Base-by-base conservation (phyloP, 2,888 invertebrate species). In the Agonum fuliginosum region DNA sequence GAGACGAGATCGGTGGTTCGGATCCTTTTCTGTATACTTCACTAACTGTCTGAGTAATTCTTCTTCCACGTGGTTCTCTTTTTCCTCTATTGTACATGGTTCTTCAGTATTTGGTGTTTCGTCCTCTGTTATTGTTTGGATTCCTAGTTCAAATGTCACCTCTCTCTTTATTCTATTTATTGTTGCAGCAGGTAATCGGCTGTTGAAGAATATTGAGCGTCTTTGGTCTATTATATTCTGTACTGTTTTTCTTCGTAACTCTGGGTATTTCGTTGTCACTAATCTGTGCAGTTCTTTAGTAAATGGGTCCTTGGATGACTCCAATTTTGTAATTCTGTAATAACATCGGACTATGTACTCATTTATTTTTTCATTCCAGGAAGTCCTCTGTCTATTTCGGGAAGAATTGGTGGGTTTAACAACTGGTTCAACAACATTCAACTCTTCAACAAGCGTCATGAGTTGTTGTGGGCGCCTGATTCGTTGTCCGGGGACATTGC, bases 161-260 rank as follows among this genome's bases (percentile, higher is more conserved):
- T 30, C 30, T 5, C 8, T 30, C 30, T 30, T 30, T 3, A 30
- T 30, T 8, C 30, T 5, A 30, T 30, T 30, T 30, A 30, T 30
- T 30, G 3, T 8, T 30, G 3, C 43, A 1, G 8, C 43, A 30
- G 30, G 30, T 3, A 30, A 8, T 30, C 30, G 30, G 6, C 8
- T 30, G 30, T 30, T 30, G 3, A 3, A 8, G 30, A 30, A 30
- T 1, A 70, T 43, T 14, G 70, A 70, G 43, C 70, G 5, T 14
- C 19, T 12, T 14, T 70, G 70, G 17, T 70, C 70, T 10, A 43
- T 20, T 5, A 70, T 70, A 17, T 70, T 70, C 19, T 70, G 70
- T 3, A 70, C n/a, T 1, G 19, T 70, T 24, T 70, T 70, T 1
- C 4, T 6, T 19, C n/a, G 1, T 2, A 43, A 14, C 14, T 43